Conservation (phyloP, 2,113 vertebrate species). For the Microtus pennsylvanicus region DNA sequence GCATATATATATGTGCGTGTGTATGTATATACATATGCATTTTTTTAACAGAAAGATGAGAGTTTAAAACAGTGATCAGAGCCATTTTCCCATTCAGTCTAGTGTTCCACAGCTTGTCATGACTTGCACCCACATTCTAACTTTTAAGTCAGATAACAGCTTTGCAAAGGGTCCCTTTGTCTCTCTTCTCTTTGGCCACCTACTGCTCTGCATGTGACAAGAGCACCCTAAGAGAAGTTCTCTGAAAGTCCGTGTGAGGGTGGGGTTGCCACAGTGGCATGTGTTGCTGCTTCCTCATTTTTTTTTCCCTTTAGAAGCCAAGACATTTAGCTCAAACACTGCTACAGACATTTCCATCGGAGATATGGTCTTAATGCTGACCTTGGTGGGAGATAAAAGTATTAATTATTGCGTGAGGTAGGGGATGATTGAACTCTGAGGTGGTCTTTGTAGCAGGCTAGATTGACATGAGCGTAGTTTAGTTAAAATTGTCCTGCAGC, state of each 20-base stretch:
- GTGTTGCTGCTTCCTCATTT: background rate
- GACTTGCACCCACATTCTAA: background rate
- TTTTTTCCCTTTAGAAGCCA: slow-evolving; percentile 23
- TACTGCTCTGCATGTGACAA: background rate
- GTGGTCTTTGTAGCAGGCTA: background rate
- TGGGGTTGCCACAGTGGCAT: background rate
- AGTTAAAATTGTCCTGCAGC: background rate
- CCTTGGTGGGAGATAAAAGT: slow-evolving; percentile 5
- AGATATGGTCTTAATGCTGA: slow-evolving; percentile 35
- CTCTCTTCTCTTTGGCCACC: background rate
- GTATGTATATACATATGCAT: background rate
- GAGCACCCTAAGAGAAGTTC: background rate
- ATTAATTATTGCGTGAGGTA: background rate
- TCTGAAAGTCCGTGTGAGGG: background rate
- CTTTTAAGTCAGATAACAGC: slow-evolving; percentile 7
- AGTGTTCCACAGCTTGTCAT: background rate
- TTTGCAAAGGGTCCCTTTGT: background rate
- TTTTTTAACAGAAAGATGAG: background rate
- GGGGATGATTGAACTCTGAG: background rate
- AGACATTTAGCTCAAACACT: slow-evolving; percentile 12
- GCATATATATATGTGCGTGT: no score
- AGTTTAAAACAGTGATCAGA: slow-evolving; percentile 5
- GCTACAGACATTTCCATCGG: background rate
- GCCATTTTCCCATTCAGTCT: background rate
- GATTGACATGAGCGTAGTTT: slow-evolving; percentile 37